A percentile compares a stretch with the other conserved stretches of the same genome.
These are phyloP conservation scores for Drosophila fuyamai DNA, from an alignment of 1,140 invertebrate species.

Conservation along the genomic window DNA sequence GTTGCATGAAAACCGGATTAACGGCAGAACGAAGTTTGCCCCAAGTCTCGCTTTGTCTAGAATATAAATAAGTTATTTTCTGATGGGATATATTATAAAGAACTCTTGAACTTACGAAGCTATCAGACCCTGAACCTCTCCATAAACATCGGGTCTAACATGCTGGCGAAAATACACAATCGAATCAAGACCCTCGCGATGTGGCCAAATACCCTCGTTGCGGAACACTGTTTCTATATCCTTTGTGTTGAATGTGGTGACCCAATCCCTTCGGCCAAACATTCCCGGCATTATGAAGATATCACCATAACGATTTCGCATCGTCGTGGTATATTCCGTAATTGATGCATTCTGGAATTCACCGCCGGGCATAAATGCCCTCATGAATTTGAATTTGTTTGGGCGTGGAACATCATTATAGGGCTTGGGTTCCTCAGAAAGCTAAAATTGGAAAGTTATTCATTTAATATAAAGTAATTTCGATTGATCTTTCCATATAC, in stretches of 20 bases:
- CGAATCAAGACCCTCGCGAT: slow-evolving; percentile 57
- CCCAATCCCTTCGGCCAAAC: slow-evolving; percentile 62
- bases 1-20: slow-evolving; percentile 74
- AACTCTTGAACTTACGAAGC: slow-evolving; percentile 36
- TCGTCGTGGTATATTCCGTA: slow-evolving; percentile 26
- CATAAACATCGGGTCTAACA: slow-evolving; percentile 44
- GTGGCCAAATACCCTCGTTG: slow-evolving; percentile 78
- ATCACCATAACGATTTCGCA: slow-evolving; percentile 64
- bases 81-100: neutral
- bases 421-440: slow-evolving; percentile 2
- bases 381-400: slow-evolving; percentile 45
- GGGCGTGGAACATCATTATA: slow-evolving; percentile 52
- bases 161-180: slow-evolving; percentile 56
- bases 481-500: neutral
- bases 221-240: slow-evolving; percentile 70
- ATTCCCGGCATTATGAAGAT: slow-evolving; percentile 62
- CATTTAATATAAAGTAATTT: neutral
- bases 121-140: slow-evolving; percentile 39
- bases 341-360: slow-evolving; percentile 53
- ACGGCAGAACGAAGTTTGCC: slow-evolving; percentile 50
- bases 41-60: slow-evolving; percentile 58
- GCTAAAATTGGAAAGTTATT: neutral
- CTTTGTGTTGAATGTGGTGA: slow-evolving; percentile 56
- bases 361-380: slow-evolving; percentile 60
- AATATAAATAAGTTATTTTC: neutral